Conservation (phyloP, 23 tunicate genomes). For the Trididemnum miniatum region DNA sequence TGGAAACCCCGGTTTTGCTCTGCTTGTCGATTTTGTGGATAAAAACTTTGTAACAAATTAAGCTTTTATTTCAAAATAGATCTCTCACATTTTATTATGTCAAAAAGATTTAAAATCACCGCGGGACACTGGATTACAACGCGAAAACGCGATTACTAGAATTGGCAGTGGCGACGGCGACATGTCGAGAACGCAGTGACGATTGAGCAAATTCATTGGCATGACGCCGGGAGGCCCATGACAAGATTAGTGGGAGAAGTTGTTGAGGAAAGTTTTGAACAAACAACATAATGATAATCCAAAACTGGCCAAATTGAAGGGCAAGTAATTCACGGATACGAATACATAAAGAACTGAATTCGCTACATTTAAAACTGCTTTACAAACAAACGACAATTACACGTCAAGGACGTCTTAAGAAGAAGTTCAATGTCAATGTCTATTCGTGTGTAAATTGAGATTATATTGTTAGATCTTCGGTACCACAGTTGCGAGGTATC, state of each 20-base stretch:
- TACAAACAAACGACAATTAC: neutral
- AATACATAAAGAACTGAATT: constrained; percentile 15
- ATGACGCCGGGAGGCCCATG: neutral
- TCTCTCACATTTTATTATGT: constrained; percentile 6
- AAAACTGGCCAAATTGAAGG: neutral
- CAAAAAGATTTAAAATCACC: constrained; percentile 11
- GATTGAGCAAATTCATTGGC: constrained; percentile 1
- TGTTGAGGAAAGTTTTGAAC: neutral
- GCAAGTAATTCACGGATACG: neutral
- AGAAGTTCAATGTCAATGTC: neutral
- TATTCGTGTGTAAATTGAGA: neutral
- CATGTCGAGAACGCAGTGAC: constrained; percentile 17
- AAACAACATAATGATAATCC: constrained; percentile 14
- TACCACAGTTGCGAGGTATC: too few species aligned
- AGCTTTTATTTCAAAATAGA: neutral
- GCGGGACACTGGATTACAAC: constrained; percentile 22
- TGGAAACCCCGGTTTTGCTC: too few species aligned
- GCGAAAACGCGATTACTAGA: constrained; percentile 26
- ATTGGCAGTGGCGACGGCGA: constrained; percentile 30
- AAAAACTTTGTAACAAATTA: neutral
- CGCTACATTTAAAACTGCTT: neutral
- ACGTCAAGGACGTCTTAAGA: neutral
- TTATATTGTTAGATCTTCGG: neutral
- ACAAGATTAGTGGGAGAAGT: neutral
- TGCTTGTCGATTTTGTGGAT: too few species aligned